Evolutionary conservation across 23 tunicate genomes (phyloP), one percentile per base, ranked within the genome.

Genomic region (Corella eumyota): DNA sequence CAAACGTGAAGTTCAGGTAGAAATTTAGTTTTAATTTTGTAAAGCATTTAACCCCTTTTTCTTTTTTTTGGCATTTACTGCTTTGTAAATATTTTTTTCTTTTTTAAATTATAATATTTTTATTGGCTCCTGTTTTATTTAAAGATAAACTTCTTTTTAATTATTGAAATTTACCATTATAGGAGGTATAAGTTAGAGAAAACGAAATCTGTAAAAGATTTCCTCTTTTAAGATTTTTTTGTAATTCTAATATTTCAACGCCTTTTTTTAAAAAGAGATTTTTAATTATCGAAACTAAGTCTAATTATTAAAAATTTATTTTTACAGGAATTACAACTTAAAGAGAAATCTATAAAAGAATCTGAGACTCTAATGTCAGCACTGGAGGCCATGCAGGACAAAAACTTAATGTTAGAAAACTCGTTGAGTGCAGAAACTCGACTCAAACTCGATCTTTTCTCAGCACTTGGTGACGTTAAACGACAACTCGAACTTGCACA

Each of bases 311-410:
- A n/a, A n/a, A n/a, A n/a, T n/a, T n/a, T 61, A 3, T 9, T n/a
- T 55, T 51, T 36, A 30, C 50, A 74, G 93, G 67, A 75, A 27
- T 56, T 50, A 3, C 79, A 64, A 30, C 56, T 35, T 21, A 67
- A 50, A 6, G 83, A 84, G 36, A 75, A 75, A 45, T 62, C 73
- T 6, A 64, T 64, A 13, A 81, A 81, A 40, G 91, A 81, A 32
- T 66, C 80, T 0, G 83, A 84, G 15, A 84, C 94, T 1, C 73
- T 84, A 55, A 84, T 84, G 94, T 84, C 94, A 3, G 94, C 94
- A 0, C 40, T 84, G 15, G 82, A 75, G 34, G 94, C 80, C 9
- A 84, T 84, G 94, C 70, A 84, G 47, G 94, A 84, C 32, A 84
- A 84, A 40, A 84, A 84, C 36, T 17, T 70, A 35, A 54, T 84